Base-by-base conservation (phyloP, 2,113 vertebrate species). In the Leptobrachium ailaonicum region DNA sequence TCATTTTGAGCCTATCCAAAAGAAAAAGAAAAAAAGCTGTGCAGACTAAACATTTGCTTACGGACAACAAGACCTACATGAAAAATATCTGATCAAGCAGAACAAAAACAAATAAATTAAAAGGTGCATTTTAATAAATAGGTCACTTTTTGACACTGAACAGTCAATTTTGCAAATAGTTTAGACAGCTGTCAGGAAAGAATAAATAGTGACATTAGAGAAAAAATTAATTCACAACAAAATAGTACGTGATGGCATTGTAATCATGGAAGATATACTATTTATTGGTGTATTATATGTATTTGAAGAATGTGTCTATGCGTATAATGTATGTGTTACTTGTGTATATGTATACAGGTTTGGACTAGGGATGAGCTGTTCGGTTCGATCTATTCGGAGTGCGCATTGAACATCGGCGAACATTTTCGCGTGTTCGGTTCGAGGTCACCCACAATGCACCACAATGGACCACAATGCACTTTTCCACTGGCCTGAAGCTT, bases 31-130 rank as follows among this genome's bases (percentile, higher is more conserved):
- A 53, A 80, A 74, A 68, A 80, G 78, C 78, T 74, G 78, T 58
- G 71, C n/a, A 41, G 53, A 69, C 78, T 74, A 80, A 80, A 80
- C 78, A 74, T 80, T 74, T 80, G 78, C 68, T 80, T 80, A 74
- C 78, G 68, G 78, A 80, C 78, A 80, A 74, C 71, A 74, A 74
- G 68, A 80, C 64, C 43, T 74, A 80, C 63, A 60, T 56, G 71
- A 14, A 6, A 56, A 74, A 80, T 60, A 80, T 80, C 71, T 68
- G 41, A 74, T 80, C 41, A 44, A 42, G 62, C 77, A 80, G 62
- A 80, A 54, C 60, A 20, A 6, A 67, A 3, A 42, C 41, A 68
- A 74, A 74, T 67, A 74, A 68, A 74, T 68, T 80, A 32, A 32
- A 32, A 32, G 71, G 63, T 58, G 50, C 70, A 60, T 32, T 80